Conservation (phyloP, 2,113 vertebrate genomes). For the Sciurus niger region DNA sequence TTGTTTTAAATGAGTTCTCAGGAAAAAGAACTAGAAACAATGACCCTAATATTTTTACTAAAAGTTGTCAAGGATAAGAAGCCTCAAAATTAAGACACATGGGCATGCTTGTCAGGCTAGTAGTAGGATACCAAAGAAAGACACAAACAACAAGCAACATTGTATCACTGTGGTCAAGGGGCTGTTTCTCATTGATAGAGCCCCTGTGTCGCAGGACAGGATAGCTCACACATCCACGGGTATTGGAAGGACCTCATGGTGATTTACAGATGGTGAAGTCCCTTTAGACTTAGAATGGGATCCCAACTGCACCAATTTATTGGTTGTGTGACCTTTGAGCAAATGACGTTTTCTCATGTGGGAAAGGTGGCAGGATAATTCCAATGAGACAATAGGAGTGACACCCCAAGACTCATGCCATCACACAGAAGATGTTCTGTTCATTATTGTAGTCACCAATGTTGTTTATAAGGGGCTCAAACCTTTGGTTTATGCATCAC, state of each 20-base stretch:
- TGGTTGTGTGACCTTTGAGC: neutral
- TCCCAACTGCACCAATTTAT: neutral
- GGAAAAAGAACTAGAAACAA: neutral
- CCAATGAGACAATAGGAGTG: neutral
- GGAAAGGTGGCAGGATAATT: neutral
- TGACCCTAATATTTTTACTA: neutral
- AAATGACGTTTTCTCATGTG: neutral
- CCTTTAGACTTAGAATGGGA: neutral
- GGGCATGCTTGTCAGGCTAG: neutral
- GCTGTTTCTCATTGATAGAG: neutral
- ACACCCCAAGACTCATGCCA: neutral
- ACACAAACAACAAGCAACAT: neutral
- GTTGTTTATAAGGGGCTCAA: neutral
- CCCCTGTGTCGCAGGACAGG: neutral
- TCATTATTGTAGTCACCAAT: neutral
- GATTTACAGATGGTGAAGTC: neutral
- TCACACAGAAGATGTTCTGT: neutral
- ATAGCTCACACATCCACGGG: neutral
- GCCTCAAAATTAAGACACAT: neutral
- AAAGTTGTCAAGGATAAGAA: neutral
- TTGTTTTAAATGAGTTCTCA: slow-evolving; percentile 49
- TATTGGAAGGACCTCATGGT: neutral
- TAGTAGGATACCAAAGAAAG: neutral
- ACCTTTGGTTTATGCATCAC: neutral
- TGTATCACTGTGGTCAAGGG: neutral